Conservation (phyloP, 1,140 invertebrate species). For the Oryctes rhinoceros region DNA sequence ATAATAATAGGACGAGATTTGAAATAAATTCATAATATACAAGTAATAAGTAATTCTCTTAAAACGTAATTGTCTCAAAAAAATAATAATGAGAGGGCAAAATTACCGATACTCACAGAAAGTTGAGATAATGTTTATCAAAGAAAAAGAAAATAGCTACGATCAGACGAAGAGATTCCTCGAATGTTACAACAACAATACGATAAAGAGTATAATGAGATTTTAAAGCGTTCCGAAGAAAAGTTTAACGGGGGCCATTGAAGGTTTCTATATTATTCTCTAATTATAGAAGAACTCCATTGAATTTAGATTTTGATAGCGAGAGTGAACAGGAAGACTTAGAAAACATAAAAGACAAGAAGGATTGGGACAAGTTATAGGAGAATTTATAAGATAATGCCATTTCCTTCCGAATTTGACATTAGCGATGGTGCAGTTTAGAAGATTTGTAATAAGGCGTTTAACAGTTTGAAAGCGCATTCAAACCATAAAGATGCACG, state of each 20-base stretch:
- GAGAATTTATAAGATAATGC: slow-evolving; percentile 82
- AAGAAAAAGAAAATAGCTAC: too few relatives aligned
- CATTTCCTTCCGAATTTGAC: slow-evolving; percentile 83
- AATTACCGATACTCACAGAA: too few relatives aligned
- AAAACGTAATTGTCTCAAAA: too few relatives aligned
- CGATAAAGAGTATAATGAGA: slow-evolving; percentile 86
- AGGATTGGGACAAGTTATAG: slow-evolving; percentile 80
- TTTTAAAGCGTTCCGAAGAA: slow-evolving; percentile 79
- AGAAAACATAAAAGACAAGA: slow-evolving; percentile 66
- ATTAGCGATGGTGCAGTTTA: slow-evolving; percentile 90
- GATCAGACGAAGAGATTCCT: slow-evolving; percentile 85
- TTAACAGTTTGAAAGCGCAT: slow-evolving; percentile 73
- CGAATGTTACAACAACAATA: slow-evolving; percentile 88
- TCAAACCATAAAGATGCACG: slow-evolving; percentile 72
- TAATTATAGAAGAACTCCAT: slow-evolving; percentile 72
- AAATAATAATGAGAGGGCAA: too few relatives aligned
- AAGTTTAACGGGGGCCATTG: slow-evolving; percentile 80
- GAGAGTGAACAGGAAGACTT: slow-evolving; percentile 66
- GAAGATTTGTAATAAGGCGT: slow-evolving; percentile 88
- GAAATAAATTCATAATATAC: too few relatives aligned
- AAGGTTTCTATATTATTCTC: slow-evolving; percentile 77
- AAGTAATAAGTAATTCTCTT: too few relatives aligned
- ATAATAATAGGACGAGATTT: too few relatives aligned
- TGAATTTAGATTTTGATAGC: slow-evolving; percentile 65
- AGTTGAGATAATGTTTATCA: too few relatives aligned